Evolutionary conservation across 2,888 invertebrate species (phyloP).

Genomic region (Seira sanloemensis): DNA sequence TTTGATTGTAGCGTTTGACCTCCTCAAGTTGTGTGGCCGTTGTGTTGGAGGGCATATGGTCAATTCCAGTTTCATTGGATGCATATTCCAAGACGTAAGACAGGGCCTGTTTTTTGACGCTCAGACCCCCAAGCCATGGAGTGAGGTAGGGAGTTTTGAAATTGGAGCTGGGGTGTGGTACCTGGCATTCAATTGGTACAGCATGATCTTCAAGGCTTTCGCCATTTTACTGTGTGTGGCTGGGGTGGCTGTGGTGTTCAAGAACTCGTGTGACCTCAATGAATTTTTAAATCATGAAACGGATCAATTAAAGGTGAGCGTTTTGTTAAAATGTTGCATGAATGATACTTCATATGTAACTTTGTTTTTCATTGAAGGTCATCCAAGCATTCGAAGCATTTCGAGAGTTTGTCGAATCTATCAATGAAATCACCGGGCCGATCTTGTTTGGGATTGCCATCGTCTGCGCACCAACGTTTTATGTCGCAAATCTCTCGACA

Average conservation of each 20-base stretch:
- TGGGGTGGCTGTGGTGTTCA: background rate
- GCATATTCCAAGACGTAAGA: background rate
- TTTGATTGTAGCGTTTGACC: background rate
- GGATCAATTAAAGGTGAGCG: background rate
- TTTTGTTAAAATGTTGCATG: background rate
- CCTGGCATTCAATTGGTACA: background rate
- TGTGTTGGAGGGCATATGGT: no score
- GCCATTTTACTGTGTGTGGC: constrained; percentile 9
- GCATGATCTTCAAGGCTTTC: constrained; percentile 21
- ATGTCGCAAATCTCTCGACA: constrained; percentile 20
- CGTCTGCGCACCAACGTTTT: constrained; percentile 34
- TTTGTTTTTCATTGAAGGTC: background rate
- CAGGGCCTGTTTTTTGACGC: background rate
- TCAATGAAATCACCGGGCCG: constrained; percentile 31
- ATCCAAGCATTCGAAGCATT: constrained; percentile 27
- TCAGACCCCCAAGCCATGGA: background rate
- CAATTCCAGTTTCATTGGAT: background rate
- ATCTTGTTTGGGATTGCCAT: constrained; percentile 25
- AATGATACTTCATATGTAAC: background rate
- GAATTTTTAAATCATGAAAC: constrained; percentile 6
- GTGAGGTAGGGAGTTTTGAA: background rate
- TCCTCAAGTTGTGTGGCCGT: constrained; percentile 16
- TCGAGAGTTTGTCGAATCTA: constrained; percentile 17
- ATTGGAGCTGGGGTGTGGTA: background rate
- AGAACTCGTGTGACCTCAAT: constrained; percentile 26